Evolutionary conservation across 2,113 vertebrate species (phyloP), one percentile per base, ranked within the genome.

Genomic region (Theristicus caerulescens): DNA sequence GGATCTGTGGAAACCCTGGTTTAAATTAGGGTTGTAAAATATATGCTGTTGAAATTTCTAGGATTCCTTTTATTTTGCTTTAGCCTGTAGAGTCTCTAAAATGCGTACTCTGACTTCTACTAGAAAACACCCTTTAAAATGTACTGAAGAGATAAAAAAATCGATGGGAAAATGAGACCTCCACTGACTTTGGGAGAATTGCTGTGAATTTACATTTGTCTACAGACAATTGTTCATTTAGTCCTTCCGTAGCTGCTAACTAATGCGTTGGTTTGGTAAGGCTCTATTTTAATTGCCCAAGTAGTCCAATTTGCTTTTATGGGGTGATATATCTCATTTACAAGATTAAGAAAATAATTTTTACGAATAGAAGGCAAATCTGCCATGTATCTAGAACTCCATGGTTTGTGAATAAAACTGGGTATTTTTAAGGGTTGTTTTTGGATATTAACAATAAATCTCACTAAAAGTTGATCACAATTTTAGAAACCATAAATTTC

Each of bases 11-110:
- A 93, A 92, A 82, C 19, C 16, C 13, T 73, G 66, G 36, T 88
- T 96, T 94, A 86, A 92, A 86, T 64, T 67, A 80, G 51, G 21
- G 20, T 95, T 94, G 82, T 78, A 71, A 93, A 96, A 94, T 86
- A 79, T 1, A 29, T 5, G 42, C 51, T 93, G 55, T 88, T 93
- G 90, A 92, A 94, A 86, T 78, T 86, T 94, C 52, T 74, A 59
- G 64, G 67, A 86, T 95, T 84, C 64, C 59, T 88, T 83, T 70
- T 57, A 64, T 90, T 90, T 92, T 88, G 29, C 71, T 76, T 82
- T 52, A 54, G 26, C 17, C 25, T 54, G 31, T 42, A 13, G 51
- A 69, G 7, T 66, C 10, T 76, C 31, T 64, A 42, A 92, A 93
- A 59, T 51, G 10, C 42, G 14, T 52, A 31, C 54, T 77, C 42